Conservation (phyloP, 2,797 vertebrate genomes). For the Florisuga fusca region DNA sequence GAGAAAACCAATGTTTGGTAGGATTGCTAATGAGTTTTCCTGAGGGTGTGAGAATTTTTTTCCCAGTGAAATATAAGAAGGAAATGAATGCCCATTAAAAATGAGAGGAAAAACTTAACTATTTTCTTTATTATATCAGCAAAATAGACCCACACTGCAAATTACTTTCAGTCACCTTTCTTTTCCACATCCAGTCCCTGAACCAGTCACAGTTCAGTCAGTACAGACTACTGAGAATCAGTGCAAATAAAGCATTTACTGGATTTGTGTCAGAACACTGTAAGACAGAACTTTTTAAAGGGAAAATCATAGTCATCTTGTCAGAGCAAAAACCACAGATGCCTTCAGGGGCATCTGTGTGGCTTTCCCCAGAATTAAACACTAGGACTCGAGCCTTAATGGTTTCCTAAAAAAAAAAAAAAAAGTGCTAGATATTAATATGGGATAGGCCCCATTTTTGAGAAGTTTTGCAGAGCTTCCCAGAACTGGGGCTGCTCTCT, state of each 20-base stretch:
- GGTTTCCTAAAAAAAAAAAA: not conserved
- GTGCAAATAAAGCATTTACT: not conserved
- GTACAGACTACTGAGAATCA: not conserved
- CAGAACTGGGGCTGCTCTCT: not conserved
- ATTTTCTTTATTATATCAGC: conserved; percentile 32
- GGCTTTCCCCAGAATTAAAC: not conserved
- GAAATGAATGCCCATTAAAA: conserved; percentile 39
- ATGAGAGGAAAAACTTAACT: not conserved
- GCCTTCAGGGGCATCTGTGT: not conserved
- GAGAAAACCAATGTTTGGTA: conserved; percentile 11
- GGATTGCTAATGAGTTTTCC: not conserved
- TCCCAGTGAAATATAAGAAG: conserved; percentile 11
- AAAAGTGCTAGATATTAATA: accelerated
- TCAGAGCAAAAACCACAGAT: not conserved
- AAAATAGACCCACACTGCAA: not conserved
- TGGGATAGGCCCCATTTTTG: accelerated
- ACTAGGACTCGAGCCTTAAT: not conserved
- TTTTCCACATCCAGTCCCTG: not conserved
- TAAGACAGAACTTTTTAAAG: not conserved
- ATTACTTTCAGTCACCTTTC: not conserved
- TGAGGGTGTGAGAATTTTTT: conserved; percentile 59
- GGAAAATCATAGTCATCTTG: not conserved
- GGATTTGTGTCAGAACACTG: not conserved
- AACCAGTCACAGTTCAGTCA: not conserved
- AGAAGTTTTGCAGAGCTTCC: not conserved